These are phyloP conservation scores for Bergia sp. DNA, from an alignment of 92 coral and sea anemone species.

Conservation along the genomic window DNA sequence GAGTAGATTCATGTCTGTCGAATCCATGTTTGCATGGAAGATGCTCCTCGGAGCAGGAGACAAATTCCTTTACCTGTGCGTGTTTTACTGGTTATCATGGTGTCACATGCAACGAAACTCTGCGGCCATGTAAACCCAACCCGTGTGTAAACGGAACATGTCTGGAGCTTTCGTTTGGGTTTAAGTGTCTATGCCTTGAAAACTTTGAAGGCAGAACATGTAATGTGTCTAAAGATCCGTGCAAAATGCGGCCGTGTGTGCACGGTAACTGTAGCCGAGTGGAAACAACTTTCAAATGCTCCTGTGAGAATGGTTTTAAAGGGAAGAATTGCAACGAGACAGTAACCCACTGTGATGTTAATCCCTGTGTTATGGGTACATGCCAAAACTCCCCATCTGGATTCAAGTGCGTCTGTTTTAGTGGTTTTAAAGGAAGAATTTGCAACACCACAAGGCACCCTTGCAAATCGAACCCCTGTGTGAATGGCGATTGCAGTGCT, in stretches of 20 bases:
- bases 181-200: conserved; percentile 67
- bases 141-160: conserved; percentile 82
- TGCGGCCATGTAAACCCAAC: conserved; percentile 46
- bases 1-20: conserved; percentile 45
- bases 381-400: conserved; percentile 56
- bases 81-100: conserved; percentile 56
- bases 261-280: conserved; percentile 56
- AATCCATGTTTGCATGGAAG: conserved; percentile 65
- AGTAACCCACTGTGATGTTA: conserved; percentile 52
- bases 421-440: conserved; percentile 57
- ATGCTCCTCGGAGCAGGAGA: conserved; percentile 28
- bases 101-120: conserved; percentile 49
- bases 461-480: conserved; percentile 66
- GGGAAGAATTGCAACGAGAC: conserved; percentile 63
- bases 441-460: conserved; percentile 52
- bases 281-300: conserved; percentile 48
- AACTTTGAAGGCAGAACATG: conserved; percentile 70
- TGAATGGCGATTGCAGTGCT: conserved; percentile 69
- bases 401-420: conserved; percentile 66
- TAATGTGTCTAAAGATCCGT: conserved; percentile 48
- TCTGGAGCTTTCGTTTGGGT: conserved; percentile 15
- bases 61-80: conserved; percentile 42
- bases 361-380: conserved; percentile 72
- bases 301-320: conserved; percentile 58
- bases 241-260: conserved; percentile 64